Evolutionary conservation across 1,140 invertebrate genomes (phyloP).

Genomic region (Helicoverpa armigera): DNA sequence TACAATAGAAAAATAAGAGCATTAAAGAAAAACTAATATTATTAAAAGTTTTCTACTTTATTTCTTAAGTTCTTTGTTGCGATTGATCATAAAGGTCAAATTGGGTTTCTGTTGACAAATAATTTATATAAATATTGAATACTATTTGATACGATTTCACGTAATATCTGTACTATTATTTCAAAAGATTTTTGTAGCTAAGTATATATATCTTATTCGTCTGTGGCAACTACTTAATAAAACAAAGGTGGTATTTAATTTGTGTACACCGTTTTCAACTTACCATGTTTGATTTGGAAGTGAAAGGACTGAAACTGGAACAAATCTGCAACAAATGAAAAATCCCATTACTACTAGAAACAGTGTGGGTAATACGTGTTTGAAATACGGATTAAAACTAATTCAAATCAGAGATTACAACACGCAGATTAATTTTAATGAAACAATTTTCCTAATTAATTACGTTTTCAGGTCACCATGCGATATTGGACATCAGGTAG

Average conservation of each 20-base stretch:
- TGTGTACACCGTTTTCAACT: not conserved
- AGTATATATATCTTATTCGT: not conserved
- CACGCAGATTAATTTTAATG: conserved; percentile 16
- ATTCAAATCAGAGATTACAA: conserved; percentile 15
- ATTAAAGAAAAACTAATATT: not conserved
- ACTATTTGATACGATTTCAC: too few relatives aligned
- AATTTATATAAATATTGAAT: too few relatives aligned
- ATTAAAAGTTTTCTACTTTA: not conserved
- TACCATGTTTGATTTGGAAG: conserved; percentile 35
- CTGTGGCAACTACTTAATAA: not conserved
- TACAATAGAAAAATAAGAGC: not conserved
- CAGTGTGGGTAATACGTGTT: not conserved
- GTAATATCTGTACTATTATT: too few relatives aligned
- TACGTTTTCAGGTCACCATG: conserved; percentile 51
- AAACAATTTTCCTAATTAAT: conserved; percentile 33
- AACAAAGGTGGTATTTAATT: not conserved
- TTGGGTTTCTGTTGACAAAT: too few relatives aligned
- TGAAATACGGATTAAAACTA: conserved; percentile 12
- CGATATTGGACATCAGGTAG: conserved; percentile 67
- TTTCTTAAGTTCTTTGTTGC: not conserved
- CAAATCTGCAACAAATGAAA: conserved; percentile 43
- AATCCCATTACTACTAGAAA: not conserved
- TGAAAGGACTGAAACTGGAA: conserved; percentile 6
- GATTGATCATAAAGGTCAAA: too few relatives aligned
- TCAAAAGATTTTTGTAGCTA: too few relatives aligned